Percentiles rank a stretch among this genome's conserved stretches.
Evolutionary conservation across 2,113 vertebrate species (phyloP).

Genomic region (Poeciliopsis retropinna): DNA sequence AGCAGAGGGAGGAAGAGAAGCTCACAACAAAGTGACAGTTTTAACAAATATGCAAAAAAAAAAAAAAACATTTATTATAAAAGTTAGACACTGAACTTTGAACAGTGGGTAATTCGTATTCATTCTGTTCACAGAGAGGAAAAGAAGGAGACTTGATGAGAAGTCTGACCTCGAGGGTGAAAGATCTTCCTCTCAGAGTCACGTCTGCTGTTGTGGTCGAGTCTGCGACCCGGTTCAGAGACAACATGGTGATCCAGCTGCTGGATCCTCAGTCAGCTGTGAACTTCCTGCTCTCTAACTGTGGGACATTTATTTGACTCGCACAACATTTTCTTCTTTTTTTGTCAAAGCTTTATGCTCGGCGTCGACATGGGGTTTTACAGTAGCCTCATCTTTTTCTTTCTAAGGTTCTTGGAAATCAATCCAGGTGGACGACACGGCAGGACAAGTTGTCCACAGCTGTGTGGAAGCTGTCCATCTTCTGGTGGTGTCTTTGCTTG

Average conservation of each 20-base stretch:
- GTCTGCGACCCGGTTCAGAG: conserved; percentile 55
- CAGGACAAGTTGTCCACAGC: conserved; percentile 43
- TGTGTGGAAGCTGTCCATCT: conserved; percentile 32
- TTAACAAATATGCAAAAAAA: too few relatives aligned
- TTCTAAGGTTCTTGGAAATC: conserved; percentile 63
- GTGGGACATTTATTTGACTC: conserved; percentile 11
- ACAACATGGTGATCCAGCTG: conserved; percentile 48
- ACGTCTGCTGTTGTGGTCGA: conserved; percentile 67
- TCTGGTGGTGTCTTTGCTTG: conserved; percentile 62
- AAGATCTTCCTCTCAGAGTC: conserved; percentile 26
- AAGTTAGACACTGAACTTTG: too few relatives aligned
- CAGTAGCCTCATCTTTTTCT: background rate
- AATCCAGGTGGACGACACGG: conserved; percentile 61
- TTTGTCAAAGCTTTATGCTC: background rate
- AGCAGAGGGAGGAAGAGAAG: too few relatives aligned
- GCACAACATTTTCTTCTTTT: background rate
- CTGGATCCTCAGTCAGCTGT: conserved; percentile 71
- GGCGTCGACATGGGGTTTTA: background rate
- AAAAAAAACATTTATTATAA: too few relatives aligned
- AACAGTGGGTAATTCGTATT: background rate
- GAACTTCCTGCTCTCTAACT: conserved; percentile 57
- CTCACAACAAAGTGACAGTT: too few relatives aligned
- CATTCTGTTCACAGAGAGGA: conserved; percentile 42
- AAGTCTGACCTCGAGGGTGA: conserved; percentile 2
- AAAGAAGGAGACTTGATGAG: conserved; percentile 69